A percentile compares a stretch with the other conserved stretches of the same genome.
phyloP scores from a whole-genome alignment of 2,888 invertebrate species.

The Limnephilus auricula region DNA sequence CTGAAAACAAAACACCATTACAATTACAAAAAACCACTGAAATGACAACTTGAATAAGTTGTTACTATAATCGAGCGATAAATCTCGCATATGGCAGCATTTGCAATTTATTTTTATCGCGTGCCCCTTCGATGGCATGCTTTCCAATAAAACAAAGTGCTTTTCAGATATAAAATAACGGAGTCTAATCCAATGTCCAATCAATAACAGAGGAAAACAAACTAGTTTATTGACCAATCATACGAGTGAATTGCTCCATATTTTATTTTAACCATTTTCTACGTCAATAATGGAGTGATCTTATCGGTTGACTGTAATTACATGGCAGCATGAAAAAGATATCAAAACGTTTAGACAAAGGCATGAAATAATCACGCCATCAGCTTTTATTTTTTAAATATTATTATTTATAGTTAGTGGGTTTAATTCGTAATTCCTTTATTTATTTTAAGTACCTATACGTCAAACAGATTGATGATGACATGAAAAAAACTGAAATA shows the following conservation, averaged over 20 bases:
- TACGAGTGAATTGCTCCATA: not conserved
- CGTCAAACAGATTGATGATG: too few species aligned
- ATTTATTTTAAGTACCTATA: too few species aligned
- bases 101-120: slow-evolving; percentile 2
- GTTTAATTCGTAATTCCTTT: too few species aligned
- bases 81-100: not conserved
- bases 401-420: too few species aligned
- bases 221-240: not conserved
- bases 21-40: not conserved
- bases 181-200: not conserved
- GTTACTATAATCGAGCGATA: not conserved
- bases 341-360: not conserved
- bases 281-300: not conserved
- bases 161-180: not conserved
- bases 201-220: not conserved
- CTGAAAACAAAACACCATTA: too few species aligned
- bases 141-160: not conserved
- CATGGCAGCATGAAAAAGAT: not conserved
- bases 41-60: not conserved
- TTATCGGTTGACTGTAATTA: not conserved
- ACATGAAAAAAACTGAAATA: too few species aligned
- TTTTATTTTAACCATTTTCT: not conserved
- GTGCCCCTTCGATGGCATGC: not conserved
- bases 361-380: not conserved
- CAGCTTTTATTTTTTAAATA: not conserved